Evolutionary conservation across 2,113 vertebrate species (phyloP), one percentile per base, ranked within the genome.

Genomic region (Oncorhynchus clarkii): DNA sequence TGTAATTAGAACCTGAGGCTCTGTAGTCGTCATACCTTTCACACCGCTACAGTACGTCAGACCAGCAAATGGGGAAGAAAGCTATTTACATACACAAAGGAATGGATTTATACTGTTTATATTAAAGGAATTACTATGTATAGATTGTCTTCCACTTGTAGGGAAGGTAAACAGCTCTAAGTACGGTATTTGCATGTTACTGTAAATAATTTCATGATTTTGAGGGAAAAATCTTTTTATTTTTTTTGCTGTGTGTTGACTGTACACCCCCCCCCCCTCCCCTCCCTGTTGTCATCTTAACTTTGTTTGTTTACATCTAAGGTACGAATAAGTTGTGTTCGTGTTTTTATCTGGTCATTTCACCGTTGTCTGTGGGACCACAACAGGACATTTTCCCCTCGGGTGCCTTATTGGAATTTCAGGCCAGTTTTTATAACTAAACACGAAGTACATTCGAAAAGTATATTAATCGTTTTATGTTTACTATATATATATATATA

Each of bases 81-180:
- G 72, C 77, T 88, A 86, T 92, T 92, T 92, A 89, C 90, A 84
- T 84, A 86, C 69, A 83, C 69, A 83, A 85, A 87, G 16, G 5
- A 78, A 82, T 39, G 82, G 92, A 93, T 92, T 93, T 92, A 93
- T 92, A 90, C 80, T 92, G 92, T 93, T 94, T 93, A 93, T 92
- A 92, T 81, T 62, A 13, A 79, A 76, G 8, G 77, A 80, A 54
- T 71, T 72, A 68, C 49, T 85, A 78, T 89, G 84, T 91, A 89
- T 82, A 89, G 88, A 62, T 78, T 84, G 75, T 84, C 91, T 90
- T 89, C 89, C 75, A 22, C 90, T 90, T 91, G 75, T 79, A 73
- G 11, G 85, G 79, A 70, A 48, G 39, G 8, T 9, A 39, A 39
- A 39, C 8, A 0, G 4, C 14, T 4, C 3, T 4, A 39, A 83